Percentiles rank a stretch among this genome's conserved stretches.
Evolutionary conservation across 2,113 vertebrate genomes (phyloP).

Genomic region (Tenrec ecaudatus): DNA sequence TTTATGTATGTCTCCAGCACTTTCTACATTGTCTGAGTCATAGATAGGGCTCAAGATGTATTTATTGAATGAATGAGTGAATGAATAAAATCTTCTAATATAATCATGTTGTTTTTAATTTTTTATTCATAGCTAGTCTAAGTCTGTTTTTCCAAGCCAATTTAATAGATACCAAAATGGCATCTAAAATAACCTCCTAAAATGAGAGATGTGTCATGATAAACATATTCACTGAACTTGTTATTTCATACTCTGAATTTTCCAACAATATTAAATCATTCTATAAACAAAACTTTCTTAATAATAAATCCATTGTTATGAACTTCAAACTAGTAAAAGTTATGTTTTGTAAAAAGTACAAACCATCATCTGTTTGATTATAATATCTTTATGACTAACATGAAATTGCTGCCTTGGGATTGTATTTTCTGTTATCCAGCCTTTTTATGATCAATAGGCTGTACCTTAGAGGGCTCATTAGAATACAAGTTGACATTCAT

Average conservation of each 20-base stretch:
- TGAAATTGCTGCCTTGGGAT: conserved; percentile 62
- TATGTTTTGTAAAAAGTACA: conserved; percentile 59
- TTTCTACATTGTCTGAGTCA: accelerated
- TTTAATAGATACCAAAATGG: background rate
- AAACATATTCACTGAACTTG: background rate
- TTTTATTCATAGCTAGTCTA: background rate
- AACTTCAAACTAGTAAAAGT: conserved; percentile 68
- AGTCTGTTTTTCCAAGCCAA: background rate
- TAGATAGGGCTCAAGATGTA: background rate
- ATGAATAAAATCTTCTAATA: background rate
- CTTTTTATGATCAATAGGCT: conserved; percentile 57
- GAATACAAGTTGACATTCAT: conserved; percentile 71
- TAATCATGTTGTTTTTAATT: background rate
- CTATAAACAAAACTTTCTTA: conserved; percentile 41
- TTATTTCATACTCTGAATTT: background rate
- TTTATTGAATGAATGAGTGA: background rate
- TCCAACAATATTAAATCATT: background rate
- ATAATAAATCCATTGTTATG: conserved; percentile 66
- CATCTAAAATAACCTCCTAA: background rate
- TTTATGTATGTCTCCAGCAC: background rate
- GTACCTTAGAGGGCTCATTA: conserved; percentile 69
- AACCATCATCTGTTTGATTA: conserved; percentile 67
- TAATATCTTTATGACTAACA: conserved; percentile 69
- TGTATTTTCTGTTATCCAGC: background rate
- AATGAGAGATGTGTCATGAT: background rate